Conservation (phyloP, 2,888 invertebrate species). For the Sarcophaga subvicina region DNA sequence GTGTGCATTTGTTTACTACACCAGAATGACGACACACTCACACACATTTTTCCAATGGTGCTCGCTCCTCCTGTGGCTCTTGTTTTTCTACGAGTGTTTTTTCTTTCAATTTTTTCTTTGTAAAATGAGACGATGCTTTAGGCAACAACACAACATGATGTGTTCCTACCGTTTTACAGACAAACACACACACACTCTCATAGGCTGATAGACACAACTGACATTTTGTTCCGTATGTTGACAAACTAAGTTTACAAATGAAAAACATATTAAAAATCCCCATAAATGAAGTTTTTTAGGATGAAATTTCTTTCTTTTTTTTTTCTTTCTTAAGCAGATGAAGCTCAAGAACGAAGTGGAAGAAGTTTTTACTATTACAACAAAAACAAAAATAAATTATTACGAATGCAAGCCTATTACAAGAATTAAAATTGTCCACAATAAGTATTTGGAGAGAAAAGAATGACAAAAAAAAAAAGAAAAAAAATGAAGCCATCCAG, state of each 20-base stretch:
- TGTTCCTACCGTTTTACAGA: not conserved
- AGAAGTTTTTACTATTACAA: not conserved
- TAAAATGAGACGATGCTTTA: constrained; percentile 56
- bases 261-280: constrained; percentile 46
- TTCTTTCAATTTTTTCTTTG: constrained; percentile 21
- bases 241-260: constrained; percentile 65
- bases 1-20: no score
- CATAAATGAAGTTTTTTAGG: constrained; percentile 63
- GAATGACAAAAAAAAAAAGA: no score
- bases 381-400: constrained; percentile 34
- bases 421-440: constrained; percentile 67
- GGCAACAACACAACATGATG: not conserved
- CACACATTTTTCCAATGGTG: constrained; percentile 43
- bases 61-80: not conserved
- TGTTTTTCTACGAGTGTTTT: not conserved
- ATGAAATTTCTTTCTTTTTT: constrained; percentile 50
- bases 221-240: constrained; percentile 52
- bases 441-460: constrained; percentile 15
- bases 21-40: constrained; percentile 51
- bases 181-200: not conserved
- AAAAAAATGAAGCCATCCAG: constrained; percentile 64
- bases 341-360: constrained; percentile 25
- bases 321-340: constrained; percentile 23
- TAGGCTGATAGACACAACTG: not conserved
- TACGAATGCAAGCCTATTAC: constrained; percentile 60